Evolutionary conservation across 2,797 vertebrate species (phyloP).

Genomic region (Cyprinodon diabolis): DNA sequence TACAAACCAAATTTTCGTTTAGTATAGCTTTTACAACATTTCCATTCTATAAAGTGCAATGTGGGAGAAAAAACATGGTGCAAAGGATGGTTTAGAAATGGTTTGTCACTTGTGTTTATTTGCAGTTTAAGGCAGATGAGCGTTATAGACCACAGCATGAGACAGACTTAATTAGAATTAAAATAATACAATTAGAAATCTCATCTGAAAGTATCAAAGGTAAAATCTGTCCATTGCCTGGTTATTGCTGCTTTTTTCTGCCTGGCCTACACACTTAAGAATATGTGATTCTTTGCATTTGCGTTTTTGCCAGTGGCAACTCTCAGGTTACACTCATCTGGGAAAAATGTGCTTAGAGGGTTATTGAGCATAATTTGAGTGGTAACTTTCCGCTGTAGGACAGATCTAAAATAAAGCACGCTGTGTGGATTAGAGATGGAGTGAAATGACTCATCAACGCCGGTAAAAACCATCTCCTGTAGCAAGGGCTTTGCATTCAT

Average conservation of each 20-base stretch:
- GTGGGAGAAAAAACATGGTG: too few species aligned
- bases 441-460: background rate
- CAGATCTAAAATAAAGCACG: slow-evolving; percentile 1
- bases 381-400: background rate
- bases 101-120: too few species aligned
- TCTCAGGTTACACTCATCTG: background rate
- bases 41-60: too few species aligned
- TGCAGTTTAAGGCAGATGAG: too few species aligned
- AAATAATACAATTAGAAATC: background rate
- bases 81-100: too few species aligned
- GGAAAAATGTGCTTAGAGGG: background rate
- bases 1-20: too few species aligned
- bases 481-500: background rate
- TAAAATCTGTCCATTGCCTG: background rate
- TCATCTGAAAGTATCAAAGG: background rate
- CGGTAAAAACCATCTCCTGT: background rate
- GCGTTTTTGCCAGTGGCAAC: background rate
- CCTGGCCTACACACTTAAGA: background rate
- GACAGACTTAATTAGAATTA: too few species aligned
- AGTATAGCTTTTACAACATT: too few species aligned
- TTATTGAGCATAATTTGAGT: slow-evolving; percentile 3
- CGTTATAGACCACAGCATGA: too few species aligned
- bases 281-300: too few species aligned
- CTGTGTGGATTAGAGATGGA: background rate
- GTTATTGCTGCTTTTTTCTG: background rate